Base-by-base conservation (phyloP, 2,113 vertebrate species). In the Leucopsar rothschildi region DNA sequence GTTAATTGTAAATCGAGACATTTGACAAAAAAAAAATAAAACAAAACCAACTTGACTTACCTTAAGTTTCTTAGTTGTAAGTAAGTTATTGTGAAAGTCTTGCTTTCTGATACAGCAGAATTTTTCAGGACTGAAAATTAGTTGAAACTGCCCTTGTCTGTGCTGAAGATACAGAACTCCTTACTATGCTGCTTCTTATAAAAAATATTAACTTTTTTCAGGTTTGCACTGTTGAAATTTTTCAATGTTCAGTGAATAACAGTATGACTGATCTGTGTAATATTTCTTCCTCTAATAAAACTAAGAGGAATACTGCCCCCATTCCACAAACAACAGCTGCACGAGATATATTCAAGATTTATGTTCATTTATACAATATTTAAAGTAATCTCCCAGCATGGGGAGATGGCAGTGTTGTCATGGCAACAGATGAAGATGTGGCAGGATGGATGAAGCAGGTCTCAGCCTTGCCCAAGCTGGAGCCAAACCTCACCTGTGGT, bases 341-440 rank as follows among this genome's bases (percentile, higher is more conserved):
- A 70, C 69, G 75, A 50, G 69, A 53, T 61, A 27, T n/a, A 82
- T 86, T 35, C 97, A 96, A 96, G 80, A 96, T 95, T 97, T 94
- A 95, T 95, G 89, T 86, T 93, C 95, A 72, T 91, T 96, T 96
- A 93, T 96, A 64, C 92, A 96, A 94, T 88, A 92, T 97, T 97
- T 95, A 94, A 91, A 91, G 83, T 65, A 40, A 75, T n/a, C n/a
- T 91, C 39, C 47, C 94, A 86, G 90, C 65, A 60, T 81, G 59
- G 49, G 72, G 57, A 84, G 40, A 88, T 96, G 93, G 91, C 76
- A 78, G 70, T 7, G 97, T 98, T 97, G 96, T 82, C 94, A 95
- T 95, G 94, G 97, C 50, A 86, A 97, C 94, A 21, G n/a, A 64
- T 78, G 81, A 96, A 93, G 76, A 66, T 88, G 44, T 95, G 37